Evolutionary conservation across 2,113 vertebrate genomes (phyloP).

Genomic region (Pelecanus crispus): DNA sequence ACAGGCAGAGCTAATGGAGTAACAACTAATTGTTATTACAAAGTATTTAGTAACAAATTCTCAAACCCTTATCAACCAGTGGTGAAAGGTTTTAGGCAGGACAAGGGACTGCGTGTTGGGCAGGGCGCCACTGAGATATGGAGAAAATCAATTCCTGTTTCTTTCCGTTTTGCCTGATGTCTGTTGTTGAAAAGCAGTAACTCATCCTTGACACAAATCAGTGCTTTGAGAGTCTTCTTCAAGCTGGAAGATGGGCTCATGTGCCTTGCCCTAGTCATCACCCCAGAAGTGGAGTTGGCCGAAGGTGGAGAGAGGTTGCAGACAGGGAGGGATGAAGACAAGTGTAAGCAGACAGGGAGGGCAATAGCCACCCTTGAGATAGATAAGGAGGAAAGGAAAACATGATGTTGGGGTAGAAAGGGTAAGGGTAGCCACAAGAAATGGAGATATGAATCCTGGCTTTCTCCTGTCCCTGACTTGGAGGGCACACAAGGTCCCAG

Average conservation of each 20-base stretch:
- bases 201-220: not conserved
- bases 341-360: not conserved
- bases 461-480: not conserved
- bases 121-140: accelerated
- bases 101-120: not conserved
- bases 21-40: not conserved
- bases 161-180: not conserved
- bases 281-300: not conserved
- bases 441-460: not conserved
- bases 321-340: not conserved
- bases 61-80: not conserved
- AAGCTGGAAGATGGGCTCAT: not conserved
- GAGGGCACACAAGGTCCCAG: not conserved
- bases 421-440: not conserved
- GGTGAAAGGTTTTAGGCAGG: not conserved
- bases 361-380: not conserved
- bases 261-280: not conserved
- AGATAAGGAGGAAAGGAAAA: not conserved
- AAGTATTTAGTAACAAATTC: not conserved
- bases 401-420: not conserved
- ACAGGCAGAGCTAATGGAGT: not conserved
- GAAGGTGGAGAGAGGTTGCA: not conserved
- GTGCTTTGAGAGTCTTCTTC: not conserved
- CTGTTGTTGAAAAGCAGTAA: not conserved
- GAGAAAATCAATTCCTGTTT: not conserved